These are phyloP conservation scores for Arctopsyche grandis DNA, from an alignment of 1,140 invertebrate species.

Conservation along the genomic window DNA sequence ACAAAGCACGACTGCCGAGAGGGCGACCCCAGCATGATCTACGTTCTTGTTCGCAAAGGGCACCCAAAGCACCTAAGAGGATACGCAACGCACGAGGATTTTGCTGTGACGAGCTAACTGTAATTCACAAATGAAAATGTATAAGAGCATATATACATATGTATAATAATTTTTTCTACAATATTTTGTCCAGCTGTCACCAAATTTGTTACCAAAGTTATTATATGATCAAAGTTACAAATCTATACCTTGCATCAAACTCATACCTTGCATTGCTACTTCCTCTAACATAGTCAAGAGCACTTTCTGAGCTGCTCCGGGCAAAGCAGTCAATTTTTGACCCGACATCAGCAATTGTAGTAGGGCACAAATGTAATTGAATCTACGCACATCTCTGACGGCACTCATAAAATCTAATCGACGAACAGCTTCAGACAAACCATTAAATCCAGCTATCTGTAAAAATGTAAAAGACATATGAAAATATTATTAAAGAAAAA, in stretches of 20 bases:
- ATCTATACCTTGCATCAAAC: neutral
- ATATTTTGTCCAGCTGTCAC: slow-evolving; percentile 4
- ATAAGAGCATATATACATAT: neutral
- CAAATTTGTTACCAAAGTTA: slow-evolving; percentile 10
- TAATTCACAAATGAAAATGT: slow-evolving; percentile 49
- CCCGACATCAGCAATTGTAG: slow-evolving; percentile 88
- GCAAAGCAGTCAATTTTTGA: slow-evolving; percentile 83
- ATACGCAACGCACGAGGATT: slow-evolving; percentile 85
- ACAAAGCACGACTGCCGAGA: slow-evolving; percentile 86
- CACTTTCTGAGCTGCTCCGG: slow-evolving; percentile 93
- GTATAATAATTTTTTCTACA: neutral
- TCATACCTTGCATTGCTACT: slow-evolving; percentile 87
- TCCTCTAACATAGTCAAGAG: slow-evolving; percentile 94
- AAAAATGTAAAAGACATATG: slow-evolving; percentile 43
- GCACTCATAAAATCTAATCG: slow-evolving; percentile 94
- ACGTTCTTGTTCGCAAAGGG: slow-evolving; percentile 72
- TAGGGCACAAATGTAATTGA: slow-evolving; percentile 96
- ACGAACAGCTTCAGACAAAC: slow-evolving; percentile 93
- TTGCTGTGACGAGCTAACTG: slow-evolving; percentile 87
- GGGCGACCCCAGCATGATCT: slow-evolving; percentile 86
- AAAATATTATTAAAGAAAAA: neutral
- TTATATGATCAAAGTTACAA: neutral
- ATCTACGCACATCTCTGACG: slow-evolving; percentile 91
- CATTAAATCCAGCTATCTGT: slow-evolving; percentile 94
- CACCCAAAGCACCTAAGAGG: slow-evolving; percentile 78